phyloP scores from a whole-genome alignment of 1,140 invertebrate genomes.

The Nomia melanderi region DNA sequence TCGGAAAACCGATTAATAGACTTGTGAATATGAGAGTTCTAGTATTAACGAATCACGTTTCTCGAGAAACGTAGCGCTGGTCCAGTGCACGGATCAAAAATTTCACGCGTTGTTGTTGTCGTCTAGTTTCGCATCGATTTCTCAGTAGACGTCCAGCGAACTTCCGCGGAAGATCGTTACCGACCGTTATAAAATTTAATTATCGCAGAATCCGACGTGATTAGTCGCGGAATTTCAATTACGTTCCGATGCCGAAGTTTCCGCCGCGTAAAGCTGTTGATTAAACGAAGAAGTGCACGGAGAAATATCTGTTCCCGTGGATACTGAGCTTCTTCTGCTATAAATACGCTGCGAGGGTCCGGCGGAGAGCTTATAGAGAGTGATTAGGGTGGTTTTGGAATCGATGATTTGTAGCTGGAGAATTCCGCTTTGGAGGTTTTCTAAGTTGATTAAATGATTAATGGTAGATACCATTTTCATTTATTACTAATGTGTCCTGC shows the following conservation, averaged over 20 bases:
- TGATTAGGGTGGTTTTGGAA: too few species aligned
- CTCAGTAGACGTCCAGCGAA: not conserved
- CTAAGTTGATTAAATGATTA: too few species aligned
- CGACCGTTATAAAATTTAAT: not conserved
- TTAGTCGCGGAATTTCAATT: not conserved
- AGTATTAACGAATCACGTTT: conserved; percentile 16
- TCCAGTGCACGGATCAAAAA: too few species aligned
- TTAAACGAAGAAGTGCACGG: not conserved
- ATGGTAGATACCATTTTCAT: too few species aligned
- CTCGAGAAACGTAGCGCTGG: not conserved
- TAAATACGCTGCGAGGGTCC: too few species aligned
- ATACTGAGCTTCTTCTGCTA: too few species aligned
- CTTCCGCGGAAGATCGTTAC: conserved; percentile 1
- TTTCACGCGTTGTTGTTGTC: not conserved
- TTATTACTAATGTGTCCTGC: too few species aligned
- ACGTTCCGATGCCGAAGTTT: not conserved
- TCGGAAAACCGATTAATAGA: too few species aligned
- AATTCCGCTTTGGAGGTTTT: too few species aligned
- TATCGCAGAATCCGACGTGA: not conserved
- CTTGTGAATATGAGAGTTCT: too few species aligned
- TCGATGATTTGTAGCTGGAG: too few species aligned
- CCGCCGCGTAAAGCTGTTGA: not conserved
- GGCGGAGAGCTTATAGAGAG: too few species aligned
- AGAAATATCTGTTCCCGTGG: not conserved
- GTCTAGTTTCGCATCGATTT: not conserved